Base-by-base conservation (phyloP, 2,113 vertebrate genomes). In the Rhinolophus sinicus region DNA sequence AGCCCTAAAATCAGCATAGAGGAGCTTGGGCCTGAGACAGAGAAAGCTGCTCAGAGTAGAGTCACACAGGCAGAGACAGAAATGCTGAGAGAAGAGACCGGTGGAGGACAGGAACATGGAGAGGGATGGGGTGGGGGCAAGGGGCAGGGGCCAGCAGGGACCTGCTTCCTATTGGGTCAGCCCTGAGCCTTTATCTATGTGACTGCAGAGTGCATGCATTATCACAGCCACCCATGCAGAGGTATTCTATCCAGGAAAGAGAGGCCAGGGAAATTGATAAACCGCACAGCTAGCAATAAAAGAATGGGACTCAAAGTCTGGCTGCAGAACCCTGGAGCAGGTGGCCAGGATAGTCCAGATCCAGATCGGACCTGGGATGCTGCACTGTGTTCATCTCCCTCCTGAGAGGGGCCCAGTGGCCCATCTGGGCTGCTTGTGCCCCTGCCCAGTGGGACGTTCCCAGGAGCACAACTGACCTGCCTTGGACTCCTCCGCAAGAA, bases 361-460 rank as follows among this genome's bases (percentile, higher is more conserved):
- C 62, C 65, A 44, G 86, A n/a, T n/a, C 2, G 9, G 33, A 35
- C 3, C 30, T 15, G 65, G 52, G 16, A 52, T 26, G 18, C 70
- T 21, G 33, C 58, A 8, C 60, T 21, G 18, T 67, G 24, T 35
- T 65, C 40, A 24, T 67, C 24, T 69, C 11, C 82, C 22, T 47
- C 70, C 35, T 0, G 11, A 28, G 0, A 7, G 30, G 21, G 28
- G 47, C 19, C 35, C 1, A 0, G 15, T 52, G 62, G 54, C 30
- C 44, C 60, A 62, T 33, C 33, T 30, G 28, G 21, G 62, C 40
- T 85, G 65, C 52, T 33, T 54, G 67, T 47, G 47, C 47, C 77
- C 88, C 76, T 82, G 10, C 54, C 21, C 6, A 15, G 64, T 7
- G 33, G 67, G n/a, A 65, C 3, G 8, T 24, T 75, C 21, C 78